Evolutionary conservation across 92 coral and sea anemone species (phyloP).

Genomic region (Heteractis magnifica): DNA sequence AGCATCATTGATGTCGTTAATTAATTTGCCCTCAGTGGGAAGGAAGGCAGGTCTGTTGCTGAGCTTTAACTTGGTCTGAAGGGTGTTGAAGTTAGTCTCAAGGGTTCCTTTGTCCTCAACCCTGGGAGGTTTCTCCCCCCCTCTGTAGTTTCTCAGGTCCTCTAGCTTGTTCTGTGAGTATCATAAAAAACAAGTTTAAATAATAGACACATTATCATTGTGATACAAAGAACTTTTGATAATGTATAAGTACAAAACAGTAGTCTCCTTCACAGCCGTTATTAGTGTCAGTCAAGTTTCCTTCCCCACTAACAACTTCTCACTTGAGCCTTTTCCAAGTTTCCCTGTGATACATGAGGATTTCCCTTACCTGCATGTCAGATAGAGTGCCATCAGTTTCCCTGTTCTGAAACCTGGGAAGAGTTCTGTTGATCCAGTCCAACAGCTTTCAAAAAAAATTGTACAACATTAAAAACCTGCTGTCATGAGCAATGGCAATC

Average conservation of each 20-base stretch:
- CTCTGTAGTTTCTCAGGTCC: constrained; percentile 83
- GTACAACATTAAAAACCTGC: neutral
- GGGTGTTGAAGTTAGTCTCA: constrained; percentile 98
- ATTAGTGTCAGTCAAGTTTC: no score
- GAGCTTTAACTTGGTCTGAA: constrained; percentile 90
- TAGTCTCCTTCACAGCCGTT: neutral
- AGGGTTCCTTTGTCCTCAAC: constrained; percentile 95
- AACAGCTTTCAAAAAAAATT: constrained; percentile 58
- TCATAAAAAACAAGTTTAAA: neutral
- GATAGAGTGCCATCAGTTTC: constrained; percentile 66
- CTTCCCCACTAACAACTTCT: neutral
- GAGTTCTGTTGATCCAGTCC: constrained; percentile 88
- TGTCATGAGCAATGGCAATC: neutral
- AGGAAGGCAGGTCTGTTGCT: constrained; percentile 97
- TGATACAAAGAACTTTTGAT: neutral
- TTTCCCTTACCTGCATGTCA: constrained; percentile 85
- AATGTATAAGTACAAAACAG: neutral
- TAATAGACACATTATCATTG: neutral
- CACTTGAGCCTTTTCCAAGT: no score
- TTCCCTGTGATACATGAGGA: neutral
- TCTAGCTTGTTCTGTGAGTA: constrained; percentile 76
- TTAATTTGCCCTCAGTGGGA: constrained; percentile 97
- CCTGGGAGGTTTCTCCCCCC: constrained; percentile 92
- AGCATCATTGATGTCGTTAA: constrained; percentile 83
- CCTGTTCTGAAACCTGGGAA: constrained; percentile 82